Evolutionary conservation across 2,797 vertebrate species (phyloP), one percentile per base, ranked within the genome.

Genomic region (Micromesistius poutassou): DNA sequence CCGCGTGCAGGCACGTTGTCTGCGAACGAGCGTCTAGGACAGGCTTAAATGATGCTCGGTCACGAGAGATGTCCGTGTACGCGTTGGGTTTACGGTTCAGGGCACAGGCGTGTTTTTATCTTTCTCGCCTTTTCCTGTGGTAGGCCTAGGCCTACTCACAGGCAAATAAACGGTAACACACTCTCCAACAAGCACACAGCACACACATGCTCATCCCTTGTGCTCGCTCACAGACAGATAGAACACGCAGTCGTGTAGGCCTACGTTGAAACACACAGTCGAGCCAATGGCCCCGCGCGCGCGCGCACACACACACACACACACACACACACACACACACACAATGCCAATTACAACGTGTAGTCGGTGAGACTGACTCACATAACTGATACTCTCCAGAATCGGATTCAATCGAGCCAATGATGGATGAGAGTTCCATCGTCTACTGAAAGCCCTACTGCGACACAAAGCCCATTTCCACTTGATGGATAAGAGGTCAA

Each of bases 361-460:
- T 79, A 75, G 77, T 86, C 42, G 77, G 83, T 85, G 81, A 86
- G 75, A 83, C 81, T 90, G 87, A 86, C 81, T 90, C 84, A 86
- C 79, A 79, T 77, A 22, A 77, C 74, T 84, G 74, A 85, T 71
- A 78, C 79, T 86, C 79, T 84, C 85, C 89, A 86, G 83, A 81
- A 80, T 76, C 80, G 82, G 83, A 88, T 89, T 87, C 75, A 84
- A 77, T 84, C 87, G 78, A 85, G 68, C 82, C 76, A 66, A 55
- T 89, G 87, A 91, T 82, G 85, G 87, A 87, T 90, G 86, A 76
- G 83, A 30, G 46, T 87, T 88, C 82, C 72, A 5, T 40, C 74
- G 76, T 75, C 33, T 81, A 82, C 75, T 77, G 84, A 89, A 84
- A 79, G 83, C 80, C 78, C 35, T 36, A 36, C 55, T 35, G 30